Evolutionary conservation across 2,113 vertebrate species (phyloP).

Genomic region (Telmatochromis sp.): DNA sequence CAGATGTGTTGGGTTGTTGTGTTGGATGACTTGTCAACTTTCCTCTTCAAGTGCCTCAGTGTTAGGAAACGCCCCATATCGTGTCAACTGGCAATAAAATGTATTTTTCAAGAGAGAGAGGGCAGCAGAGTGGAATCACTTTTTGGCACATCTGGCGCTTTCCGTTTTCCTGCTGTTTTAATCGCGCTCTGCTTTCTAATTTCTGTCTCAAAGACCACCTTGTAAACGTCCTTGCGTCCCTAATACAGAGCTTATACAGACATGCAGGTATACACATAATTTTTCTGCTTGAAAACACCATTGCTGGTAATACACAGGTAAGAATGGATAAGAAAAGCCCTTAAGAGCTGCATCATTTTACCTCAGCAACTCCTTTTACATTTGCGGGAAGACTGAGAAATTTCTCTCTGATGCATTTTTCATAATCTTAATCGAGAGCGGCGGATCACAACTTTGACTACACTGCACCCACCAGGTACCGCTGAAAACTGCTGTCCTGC

Average conservation of each 20-base stretch:
- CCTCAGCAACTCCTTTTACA: not conserved
- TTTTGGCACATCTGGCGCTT: not conserved
- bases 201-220: not conserved
- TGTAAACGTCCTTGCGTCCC: not conserved
- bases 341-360: not conserved
- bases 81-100: not conserved
- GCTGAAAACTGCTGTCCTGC: not conserved
- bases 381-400: not conserved
- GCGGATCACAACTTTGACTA: not conserved
- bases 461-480: not conserved
- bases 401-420: not conserved
- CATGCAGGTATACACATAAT: not conserved
- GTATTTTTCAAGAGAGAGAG: not conserved
- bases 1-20: not conserved
- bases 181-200: not conserved
- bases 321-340: not conserved
- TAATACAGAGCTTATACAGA: not conserved
- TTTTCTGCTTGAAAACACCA: not conserved
- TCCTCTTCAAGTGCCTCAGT: not conserved
- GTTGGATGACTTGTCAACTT: not conserved
- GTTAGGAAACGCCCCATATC: not conserved
- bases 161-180: not conserved
- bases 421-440: not conserved
- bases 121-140: not conserved
- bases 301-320: not conserved